Evolutionary conservation across 2,113 vertebrate genomes (phyloP), one percentile per base, ranked within the genome.

Genomic region (Motacilla tschutschensis): DNA sequence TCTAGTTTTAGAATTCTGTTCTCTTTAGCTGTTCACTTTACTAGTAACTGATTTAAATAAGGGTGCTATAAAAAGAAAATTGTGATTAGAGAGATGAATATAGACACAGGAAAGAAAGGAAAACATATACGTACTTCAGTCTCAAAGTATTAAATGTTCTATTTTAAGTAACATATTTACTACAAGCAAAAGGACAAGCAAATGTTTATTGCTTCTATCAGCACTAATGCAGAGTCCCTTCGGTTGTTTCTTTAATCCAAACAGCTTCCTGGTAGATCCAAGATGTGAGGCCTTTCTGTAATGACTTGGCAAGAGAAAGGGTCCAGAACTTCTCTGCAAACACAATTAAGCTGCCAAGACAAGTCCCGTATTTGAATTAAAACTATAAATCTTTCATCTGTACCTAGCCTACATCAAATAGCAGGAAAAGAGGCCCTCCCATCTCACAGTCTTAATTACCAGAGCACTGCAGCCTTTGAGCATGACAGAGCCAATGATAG

Each of bases 271-370:
- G 66, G 81, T 93, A 88, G 73, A 88, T 73, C 58, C 31, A 87
- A 92, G 71, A 89, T 79, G 82, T 75, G 71, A 93, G 83, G 76
- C 72, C 64, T 87, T 94, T 87, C 70, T 65, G 17, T 64, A 71
- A 85, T 51, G 60, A 81, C 47, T 93, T 86, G 85, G 80, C 86
- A 93, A 89, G 51, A 87, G 73, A 92, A 94, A 86, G 66, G 69
- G 65, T 85, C 84, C 90, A 91, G 88, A 90, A 79, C 60, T 92
- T 95, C 91, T 93, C 84, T 95, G 63, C 80, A 95, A 96, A 93
- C 89, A 92, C 79, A 92, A 85, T 90, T 91, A 94, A 90, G 38
- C 88, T 93, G 85, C 91, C 93, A 94, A 93, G 78, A 84, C 89
- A 89, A 91, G 83, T 76, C 67, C 41, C 5, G 17, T 69, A 89